Percentiles rank a stretch among this genome's conserved stretches.
Conservation (phyloP, 2,797 vertebrate species). For the Echiichthys vipera region DNA sequence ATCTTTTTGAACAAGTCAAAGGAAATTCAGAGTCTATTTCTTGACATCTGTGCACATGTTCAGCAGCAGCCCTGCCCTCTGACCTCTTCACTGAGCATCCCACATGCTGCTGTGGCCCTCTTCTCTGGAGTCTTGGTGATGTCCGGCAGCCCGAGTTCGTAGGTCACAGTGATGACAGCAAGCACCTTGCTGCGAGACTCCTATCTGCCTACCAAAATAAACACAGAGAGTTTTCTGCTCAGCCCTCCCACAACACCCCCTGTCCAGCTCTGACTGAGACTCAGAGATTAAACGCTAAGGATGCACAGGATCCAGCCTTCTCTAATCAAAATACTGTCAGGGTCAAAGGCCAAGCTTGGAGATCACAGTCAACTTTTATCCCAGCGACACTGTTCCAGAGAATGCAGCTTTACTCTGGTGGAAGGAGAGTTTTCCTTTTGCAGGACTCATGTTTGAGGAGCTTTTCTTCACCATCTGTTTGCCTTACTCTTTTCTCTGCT, state of each 20-base stretch:
- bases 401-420: slow-evolving; percentile 69
- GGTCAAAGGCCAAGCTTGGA: slow-evolving; percentile 73
- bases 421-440: slow-evolving; percentile 84
- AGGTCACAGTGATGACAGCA: slow-evolving; percentile 87
- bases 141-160: slow-evolving; percentile 74
- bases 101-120: slow-evolving; percentile 66
- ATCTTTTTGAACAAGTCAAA: slow-evolving; percentile 4
- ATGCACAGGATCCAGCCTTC: slow-evolving; percentile 69
- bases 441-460: slow-evolving; percentile 80
- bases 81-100: slow-evolving; percentile 67
- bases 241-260: slow-evolving; percentile 69
- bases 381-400: slow-evolving; percentile 65
- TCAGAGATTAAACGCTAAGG: slow-evolving; percentile 76
- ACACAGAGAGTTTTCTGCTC: slow-evolving; percentile 73
- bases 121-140: slow-evolving; percentile 71
- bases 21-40: slow-evolving; percentile 33
- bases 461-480: slow-evolving; percentile 68
- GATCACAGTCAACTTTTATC: slow-evolving; percentile 83
- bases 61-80: slow-evolving; percentile 73
- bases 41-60: slow-evolving; percentile 74
- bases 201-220: slow-evolving; percentile 82
- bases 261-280: slow-evolving; percentile 58
- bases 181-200: slow-evolving; percentile 85
- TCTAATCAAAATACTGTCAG: slow-evolving; percentile 82
- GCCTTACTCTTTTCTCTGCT: slow-evolving; percentile 45